Conservation (phyloP, 2,797 vertebrate species). For the Acipenser ruthenus region DNA sequence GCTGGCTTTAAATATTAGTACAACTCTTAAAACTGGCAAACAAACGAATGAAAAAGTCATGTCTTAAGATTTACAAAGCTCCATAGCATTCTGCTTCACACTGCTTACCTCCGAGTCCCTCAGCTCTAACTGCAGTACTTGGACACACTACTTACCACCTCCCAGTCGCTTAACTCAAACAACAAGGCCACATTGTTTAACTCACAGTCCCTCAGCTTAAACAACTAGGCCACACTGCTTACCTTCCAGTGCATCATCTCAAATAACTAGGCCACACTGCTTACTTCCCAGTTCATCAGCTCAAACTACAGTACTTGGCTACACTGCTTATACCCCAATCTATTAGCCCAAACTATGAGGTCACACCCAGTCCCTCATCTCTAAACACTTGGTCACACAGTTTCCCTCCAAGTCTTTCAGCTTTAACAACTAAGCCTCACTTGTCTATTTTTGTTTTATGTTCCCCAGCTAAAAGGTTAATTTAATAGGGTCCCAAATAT, state of each 20-base stretch:
- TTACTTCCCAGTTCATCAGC: background rate
- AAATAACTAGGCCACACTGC: constrained; percentile 32
- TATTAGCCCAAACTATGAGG: background rate
- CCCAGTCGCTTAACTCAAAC: background rate
- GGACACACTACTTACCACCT: constrained; percentile 24
- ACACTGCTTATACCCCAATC: too few species aligned
- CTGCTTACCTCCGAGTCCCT: constrained; percentile 32
- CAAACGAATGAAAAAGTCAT: constrained; percentile 57
- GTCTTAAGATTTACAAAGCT: background rate
- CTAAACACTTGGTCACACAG: background rate
- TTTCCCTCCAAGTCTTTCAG: background rate
- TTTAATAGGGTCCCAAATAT: too few species aligned
- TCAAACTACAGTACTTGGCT: background rate
- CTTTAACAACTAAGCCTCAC: too few species aligned
- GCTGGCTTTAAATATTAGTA: constrained; percentile 40
- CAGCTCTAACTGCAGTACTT: constrained; percentile 19
- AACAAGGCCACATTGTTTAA: background rate
- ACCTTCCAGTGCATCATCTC: constrained; percentile 35
- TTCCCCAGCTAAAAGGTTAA: too few species aligned
- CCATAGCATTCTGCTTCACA: background rate
- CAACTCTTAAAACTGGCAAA: constrained; percentile 30
- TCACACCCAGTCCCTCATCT: background rate
- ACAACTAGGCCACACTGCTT: background rate
- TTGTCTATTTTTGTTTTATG: too few species aligned
- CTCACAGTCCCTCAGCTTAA: background rate